These are phyloP conservation scores for Callyntrura sp. DNA, from an alignment of 2,888 invertebrate genomes.

Conservation along the genomic window DNA sequence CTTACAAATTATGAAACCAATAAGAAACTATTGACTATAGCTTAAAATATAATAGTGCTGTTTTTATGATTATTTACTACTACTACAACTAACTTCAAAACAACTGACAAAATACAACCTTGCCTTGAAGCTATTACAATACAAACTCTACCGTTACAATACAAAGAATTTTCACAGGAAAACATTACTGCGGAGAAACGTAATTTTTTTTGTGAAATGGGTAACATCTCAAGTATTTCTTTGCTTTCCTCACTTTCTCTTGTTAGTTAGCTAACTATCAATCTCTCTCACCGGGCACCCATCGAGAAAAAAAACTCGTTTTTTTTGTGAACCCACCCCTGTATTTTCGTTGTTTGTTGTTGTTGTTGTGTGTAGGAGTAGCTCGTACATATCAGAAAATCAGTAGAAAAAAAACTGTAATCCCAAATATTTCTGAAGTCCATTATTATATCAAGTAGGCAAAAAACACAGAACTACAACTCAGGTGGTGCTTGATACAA, in stretches of 20 bases:
- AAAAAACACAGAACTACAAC: slow-evolving; percentile 75
- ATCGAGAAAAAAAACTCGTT: not conserved
- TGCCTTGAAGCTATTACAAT: slow-evolving; percentile 76
- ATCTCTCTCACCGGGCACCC: not conserved
- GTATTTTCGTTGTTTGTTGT: not conserved
- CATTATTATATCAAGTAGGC: slow-evolving; percentile 76
- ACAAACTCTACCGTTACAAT: slow-evolving; percentile 37
- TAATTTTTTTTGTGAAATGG: not conserved
- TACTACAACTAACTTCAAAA: not conserved
- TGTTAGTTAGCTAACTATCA: not conserved
- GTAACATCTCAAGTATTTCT: slow-evolving; percentile 38
- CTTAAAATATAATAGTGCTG: slow-evolving; percentile 35
- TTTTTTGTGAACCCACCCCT: slow-evolving; percentile 13
- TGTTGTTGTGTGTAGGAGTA: slow-evolving; percentile 49
- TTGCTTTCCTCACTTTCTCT: not conserved
- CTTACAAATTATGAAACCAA: slow-evolving; percentile 50
- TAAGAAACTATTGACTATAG: slow-evolving; percentile 4
- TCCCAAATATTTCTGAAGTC: slow-evolving; percentile 55
- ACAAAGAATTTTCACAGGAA: not conserved
- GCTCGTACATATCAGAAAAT: slow-evolving; percentile 66
- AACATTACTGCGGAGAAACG: slow-evolving; percentile 5
- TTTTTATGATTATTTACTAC: slow-evolving; percentile 19
- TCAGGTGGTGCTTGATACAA: slow-evolving; percentile 79
- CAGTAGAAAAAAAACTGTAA: slow-evolving; percentile 44
- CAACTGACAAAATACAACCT: slow-evolving; percentile 52